These are phyloP conservation scores for Fulica atra DNA, from an alignment of 2,113 vertebrate species.

Conservation along the genomic window DNA sequence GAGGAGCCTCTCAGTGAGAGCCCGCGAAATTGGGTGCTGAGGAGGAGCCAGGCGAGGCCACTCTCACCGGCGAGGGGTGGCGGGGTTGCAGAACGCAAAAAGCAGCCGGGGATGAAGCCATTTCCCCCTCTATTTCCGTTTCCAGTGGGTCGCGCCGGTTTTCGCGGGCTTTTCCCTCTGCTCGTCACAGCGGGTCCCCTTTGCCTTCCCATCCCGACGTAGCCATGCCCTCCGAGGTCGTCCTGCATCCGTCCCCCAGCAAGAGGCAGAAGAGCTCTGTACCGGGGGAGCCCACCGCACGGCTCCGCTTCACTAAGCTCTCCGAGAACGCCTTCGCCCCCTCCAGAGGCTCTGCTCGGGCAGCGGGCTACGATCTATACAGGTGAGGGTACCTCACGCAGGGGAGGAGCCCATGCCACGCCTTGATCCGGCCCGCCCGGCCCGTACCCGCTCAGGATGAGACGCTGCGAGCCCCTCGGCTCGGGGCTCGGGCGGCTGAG, in stretches of 20 bases:
- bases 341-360: slow-evolving; percentile 82
- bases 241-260: slow-evolving; percentile 54
- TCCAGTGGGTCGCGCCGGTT: neutral
- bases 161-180: neutral
- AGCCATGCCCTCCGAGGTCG: slow-evolving; percentile 82
- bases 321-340: slow-evolving; percentile 87
- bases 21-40: accelerated
- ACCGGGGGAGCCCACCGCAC: neutral
- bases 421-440: neutral
- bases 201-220: accelerated
- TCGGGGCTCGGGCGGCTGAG: neutral
- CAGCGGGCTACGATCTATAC: slow-evolving; percentile 94
- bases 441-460: too few relatives aligned
- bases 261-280: slow-evolving; percentile 68
- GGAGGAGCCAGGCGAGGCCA: neutral
- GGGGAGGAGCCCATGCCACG: accelerated
- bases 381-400: slow-evolving; percentile 75
- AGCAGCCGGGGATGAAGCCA: neutral
- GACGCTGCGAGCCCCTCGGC: too few relatives aligned
- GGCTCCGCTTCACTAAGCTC: slow-evolving; percentile 84
- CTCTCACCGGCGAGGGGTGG: neutral
- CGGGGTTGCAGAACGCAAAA: accelerated
- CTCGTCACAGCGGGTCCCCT: neutral
- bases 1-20: accelerated
- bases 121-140: neutral